Base-by-base conservation (phyloP, 2,113 vertebrate genomes). In the Microtus richardsoni region DNA sequence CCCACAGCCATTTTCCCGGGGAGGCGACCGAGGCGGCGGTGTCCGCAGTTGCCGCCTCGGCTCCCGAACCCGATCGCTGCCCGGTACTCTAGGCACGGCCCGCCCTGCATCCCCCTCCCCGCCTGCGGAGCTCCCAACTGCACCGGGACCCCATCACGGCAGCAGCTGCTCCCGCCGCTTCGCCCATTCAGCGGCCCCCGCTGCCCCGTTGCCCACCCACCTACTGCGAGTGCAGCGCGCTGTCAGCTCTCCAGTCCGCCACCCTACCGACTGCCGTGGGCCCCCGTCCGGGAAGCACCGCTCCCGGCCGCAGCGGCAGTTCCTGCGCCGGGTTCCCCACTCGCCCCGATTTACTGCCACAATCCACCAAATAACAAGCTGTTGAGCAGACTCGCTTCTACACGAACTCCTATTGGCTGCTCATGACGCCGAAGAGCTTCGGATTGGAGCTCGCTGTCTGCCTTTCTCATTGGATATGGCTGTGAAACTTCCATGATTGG, bases 361-460 rank as follows among this genome's bases (percentile, higher is more conserved):
- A 98, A 98, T 99, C 98, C 98, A 98, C 99, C 99, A 99, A 99
- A 99, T 99, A 99, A 99, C 99, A 99, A 99, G 99, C 99, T 99
- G 99, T 99, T 99, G 99, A 99, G 99, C 99, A 98, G 98, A 98
- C 98, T 98, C 98, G 98, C 98, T 98, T 99, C 99, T 99, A 99
- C 99, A 98, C 97, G 98, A 95, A 97, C 98, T 97, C 95, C 97
- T 95, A 99, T 99, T 99, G 99, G 99, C 97, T 97, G 79, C 52
- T 80, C 98, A 68, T 98, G 98, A 98, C 98, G 98, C 98, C 97
- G 95, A 97, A 97, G 90, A 68, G 95, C 94, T 95, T 94, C 60
- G 66, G 90, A 98, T 98, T 98, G 98, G 98, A 82, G 89, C 71
- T 80, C 93, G 92, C 66, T 94, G 64, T 93, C 97, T 89, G 95